These are phyloP conservation scores for Dryoscopus gambensis DNA, from an alignment of 2,113 vertebrate species.

Conservation along the genomic window DNA sequence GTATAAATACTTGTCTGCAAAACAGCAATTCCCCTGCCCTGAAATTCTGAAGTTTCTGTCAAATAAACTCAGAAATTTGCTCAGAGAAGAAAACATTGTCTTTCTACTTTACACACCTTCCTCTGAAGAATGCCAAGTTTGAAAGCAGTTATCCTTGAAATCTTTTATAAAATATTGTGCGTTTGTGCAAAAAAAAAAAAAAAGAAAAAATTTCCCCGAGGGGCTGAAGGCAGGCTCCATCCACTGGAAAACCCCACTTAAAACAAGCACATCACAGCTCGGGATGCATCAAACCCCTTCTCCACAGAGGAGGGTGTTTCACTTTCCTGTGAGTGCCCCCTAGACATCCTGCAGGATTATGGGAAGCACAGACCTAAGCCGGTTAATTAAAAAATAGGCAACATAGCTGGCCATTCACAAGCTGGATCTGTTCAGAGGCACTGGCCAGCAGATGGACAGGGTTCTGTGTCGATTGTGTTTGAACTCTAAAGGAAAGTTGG, in stretches of 20 bases:
- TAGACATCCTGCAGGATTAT: neutral
- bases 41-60: neutral
- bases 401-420: conserved; percentile 41
- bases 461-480: conserved; percentile 44
- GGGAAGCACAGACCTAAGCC: neutral
- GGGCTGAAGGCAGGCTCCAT: neutral
- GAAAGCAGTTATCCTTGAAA: neutral
- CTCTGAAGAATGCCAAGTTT: neutral
- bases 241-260: neutral
- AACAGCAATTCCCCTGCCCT: neutral
- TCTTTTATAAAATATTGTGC: neutral
- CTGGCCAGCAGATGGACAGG: conserved; percentile 43
- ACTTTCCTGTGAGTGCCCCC: neutral
- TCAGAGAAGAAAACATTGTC: neutral
- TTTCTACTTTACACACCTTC: neutral
- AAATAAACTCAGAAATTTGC: neutral
- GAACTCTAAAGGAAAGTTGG: conserved; percentile 53
- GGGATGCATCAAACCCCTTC: neutral
- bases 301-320: fast-evolving
- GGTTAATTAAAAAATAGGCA: conserved; percentile 37
- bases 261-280: neutral
- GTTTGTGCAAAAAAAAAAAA: neutral
- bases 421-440: conserved; percentile 42
- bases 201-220: neutral
- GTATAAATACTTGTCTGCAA: neutral